Evolutionary conservation across 2,888 invertebrate species (phyloP), one percentile per base, ranked within the genome.

Genomic region (Tetheella fluctuosa): DNA sequence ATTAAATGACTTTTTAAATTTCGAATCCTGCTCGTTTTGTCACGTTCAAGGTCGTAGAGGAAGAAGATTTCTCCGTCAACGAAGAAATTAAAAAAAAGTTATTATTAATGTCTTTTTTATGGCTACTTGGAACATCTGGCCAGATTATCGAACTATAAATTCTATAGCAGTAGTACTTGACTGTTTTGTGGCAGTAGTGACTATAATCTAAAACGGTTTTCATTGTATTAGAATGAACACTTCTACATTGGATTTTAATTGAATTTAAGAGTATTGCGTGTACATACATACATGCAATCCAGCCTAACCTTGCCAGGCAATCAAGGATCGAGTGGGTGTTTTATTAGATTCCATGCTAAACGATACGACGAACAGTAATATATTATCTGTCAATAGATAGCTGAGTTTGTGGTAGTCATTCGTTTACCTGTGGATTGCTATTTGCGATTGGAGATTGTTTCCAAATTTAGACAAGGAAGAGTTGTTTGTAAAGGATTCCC

Each of bases 1-100:
- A 84, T 84, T 79, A 81, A 84, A 86, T 79, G 79, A 74, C 81
- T 83, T 87, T 90, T 89, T 83, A 87, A 85, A 86, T 81, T 89
- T 89, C 82, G 73, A 86, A 87, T 87, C 85, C 83, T 84, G 82
- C 48, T 77, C 83, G 74, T 88, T 88, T 88, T 85, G 86, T 90
- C 90, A 91, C 88, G 89, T 89, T 91, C 91, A 92, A 92, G 92
- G 91, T 89, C 90, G 86, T 69, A 67, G 64, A 70, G 67, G 69
- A 73, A 69, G 74, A 74, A 48, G 20, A 48, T 76, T 75, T 67
- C 65, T 78, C 80, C 69, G 73, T 83, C 82, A 80, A 67, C 79
- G 68, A 64, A 70, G 57, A 64, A 77, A 79, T 79, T 80, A 67
- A 68, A 77, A 76, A 66, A 58, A 63, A 5, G n/a, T 60, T 59